Evolutionary conservation across 1,140 invertebrate genomes (phyloP).

Genomic region (Hesperophylax magnus): DNA sequence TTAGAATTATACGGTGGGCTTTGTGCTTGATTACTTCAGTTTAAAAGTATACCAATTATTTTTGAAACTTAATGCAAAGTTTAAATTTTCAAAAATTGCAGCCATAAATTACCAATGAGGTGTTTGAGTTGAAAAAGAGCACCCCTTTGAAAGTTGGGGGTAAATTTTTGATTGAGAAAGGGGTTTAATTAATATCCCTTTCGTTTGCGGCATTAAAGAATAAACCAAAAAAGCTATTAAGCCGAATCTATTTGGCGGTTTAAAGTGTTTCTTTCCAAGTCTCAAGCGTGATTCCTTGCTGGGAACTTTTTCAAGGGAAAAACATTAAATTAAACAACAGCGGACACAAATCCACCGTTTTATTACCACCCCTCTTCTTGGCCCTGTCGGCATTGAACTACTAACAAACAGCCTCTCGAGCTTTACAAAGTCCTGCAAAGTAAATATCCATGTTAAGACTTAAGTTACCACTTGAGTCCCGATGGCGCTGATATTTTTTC

Average conservation of each 20-base stretch:
- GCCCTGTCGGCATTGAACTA: slow-evolving; percentile 43
- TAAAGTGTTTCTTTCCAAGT: slow-evolving; percentile 14
- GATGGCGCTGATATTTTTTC: slow-evolving; percentile 46
- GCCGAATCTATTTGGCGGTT: slow-evolving; percentile 7
- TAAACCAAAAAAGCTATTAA: slow-evolving; percentile 23
- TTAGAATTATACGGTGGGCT: too few species aligned
- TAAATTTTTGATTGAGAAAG: background rate
- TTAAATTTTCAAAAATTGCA: too few species aligned
- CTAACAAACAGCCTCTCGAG: slow-evolving; percentile 40
- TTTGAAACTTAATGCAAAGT: too few species aligned
- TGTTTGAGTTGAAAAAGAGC: too few species aligned
- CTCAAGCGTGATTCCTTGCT: slow-evolving; percentile 33
- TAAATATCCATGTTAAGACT: slow-evolving; percentile 58
- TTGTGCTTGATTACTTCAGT: too few species aligned
- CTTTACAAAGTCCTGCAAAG: slow-evolving; percentile 55
- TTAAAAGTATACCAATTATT: too few species aligned
- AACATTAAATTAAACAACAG: slow-evolving; percentile 44
- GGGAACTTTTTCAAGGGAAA: slow-evolving; percentile 25
- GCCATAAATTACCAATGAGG: too few species aligned
- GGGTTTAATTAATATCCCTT: slow-evolving; percentile 10
- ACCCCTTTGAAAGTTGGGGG: too few species aligned
- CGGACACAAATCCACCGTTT: slow-evolving; percentile 29
- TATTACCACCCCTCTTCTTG: slow-evolving; percentile 13
- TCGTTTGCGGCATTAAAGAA: slow-evolving; percentile 4
- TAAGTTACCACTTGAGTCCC: slow-evolving; percentile 52